Evolutionary conservation across 2,113 vertebrate genomes (phyloP).

Genomic region (Marmota flaviventris): DNA sequence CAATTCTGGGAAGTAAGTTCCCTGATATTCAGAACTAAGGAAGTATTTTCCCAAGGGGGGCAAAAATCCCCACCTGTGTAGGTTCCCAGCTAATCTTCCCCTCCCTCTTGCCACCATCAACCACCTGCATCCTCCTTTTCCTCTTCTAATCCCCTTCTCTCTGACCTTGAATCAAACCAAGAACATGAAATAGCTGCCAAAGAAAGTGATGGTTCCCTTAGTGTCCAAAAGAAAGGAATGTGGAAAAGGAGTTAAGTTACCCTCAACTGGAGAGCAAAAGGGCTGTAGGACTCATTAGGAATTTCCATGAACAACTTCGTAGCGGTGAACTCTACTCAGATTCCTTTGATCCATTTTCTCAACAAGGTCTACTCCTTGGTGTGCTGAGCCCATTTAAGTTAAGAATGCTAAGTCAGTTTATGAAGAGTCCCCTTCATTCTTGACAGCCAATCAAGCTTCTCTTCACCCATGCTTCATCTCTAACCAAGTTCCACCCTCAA

Average conservation of each 20-base stretch:
- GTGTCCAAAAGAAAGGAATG: neutral
- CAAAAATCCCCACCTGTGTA: neutral
- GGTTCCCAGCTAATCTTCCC: neutral
- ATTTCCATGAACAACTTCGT: neutral
- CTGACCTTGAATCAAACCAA: neutral
- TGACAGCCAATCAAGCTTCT: neutral
- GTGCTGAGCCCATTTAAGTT: neutral
- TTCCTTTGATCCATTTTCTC: neutral
- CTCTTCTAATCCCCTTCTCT: neutral
- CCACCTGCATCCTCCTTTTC: neutral
- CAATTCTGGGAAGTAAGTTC: neutral
- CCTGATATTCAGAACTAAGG: neutral
- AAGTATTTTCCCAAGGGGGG: neutral
- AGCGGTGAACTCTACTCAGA: neutral
- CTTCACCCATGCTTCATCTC: neutral
- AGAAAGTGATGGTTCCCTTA: neutral
- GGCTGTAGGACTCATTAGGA: neutral
- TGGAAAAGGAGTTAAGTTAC: neutral
- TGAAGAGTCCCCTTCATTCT: neutral
- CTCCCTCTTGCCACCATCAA: neutral
- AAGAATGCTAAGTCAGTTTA: neutral
- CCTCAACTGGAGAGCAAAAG: neutral
- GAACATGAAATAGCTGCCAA: neutral
- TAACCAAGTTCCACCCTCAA: too few species aligned
- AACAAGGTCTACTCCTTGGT: neutral